Evolutionary conservation across 1,140 invertebrate species (phyloP).

Genomic region (Philotrypesis tridentata): DNA sequence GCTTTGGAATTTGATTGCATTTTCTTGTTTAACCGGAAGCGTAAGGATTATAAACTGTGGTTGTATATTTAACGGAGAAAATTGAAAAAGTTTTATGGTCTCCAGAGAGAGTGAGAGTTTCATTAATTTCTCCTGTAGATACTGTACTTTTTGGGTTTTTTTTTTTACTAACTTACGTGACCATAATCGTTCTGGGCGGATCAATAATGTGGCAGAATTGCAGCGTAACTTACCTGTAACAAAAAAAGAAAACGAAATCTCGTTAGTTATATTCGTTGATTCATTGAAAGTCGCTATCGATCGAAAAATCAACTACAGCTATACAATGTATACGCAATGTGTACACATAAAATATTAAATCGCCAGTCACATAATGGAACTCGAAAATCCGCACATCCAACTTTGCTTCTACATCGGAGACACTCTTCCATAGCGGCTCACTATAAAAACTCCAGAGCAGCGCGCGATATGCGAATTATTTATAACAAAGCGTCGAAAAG

Average conservation of each 20-base stretch:
- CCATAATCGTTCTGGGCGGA: background rate
- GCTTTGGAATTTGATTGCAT: background rate
- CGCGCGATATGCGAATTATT: background rate
- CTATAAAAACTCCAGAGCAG: background rate
- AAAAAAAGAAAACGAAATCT: background rate
- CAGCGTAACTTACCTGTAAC: constrained; percentile 1
- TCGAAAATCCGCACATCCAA: background rate
- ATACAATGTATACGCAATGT: background rate
- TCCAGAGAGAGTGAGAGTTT: background rate
- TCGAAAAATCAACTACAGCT: background rate
- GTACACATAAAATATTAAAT: too few relatives aligned
- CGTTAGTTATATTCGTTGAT: background rate
- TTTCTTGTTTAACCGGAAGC: background rate
- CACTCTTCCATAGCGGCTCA: too few relatives aligned
- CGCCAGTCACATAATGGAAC: background rate
- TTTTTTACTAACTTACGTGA: background rate
- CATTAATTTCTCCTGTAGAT: background rate
- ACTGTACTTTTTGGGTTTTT: background rate
- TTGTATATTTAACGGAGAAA: background rate
- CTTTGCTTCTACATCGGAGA: background rate
- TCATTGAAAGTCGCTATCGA: too few relatives aligned
- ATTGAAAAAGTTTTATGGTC: background rate
- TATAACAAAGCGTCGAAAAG: background rate
- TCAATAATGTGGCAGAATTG: background rate
- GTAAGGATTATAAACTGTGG: background rate